phyloP scores from a whole-genome alignment of 2,888 invertebrate genomes.

The Malacosoma neustria region DNA sequence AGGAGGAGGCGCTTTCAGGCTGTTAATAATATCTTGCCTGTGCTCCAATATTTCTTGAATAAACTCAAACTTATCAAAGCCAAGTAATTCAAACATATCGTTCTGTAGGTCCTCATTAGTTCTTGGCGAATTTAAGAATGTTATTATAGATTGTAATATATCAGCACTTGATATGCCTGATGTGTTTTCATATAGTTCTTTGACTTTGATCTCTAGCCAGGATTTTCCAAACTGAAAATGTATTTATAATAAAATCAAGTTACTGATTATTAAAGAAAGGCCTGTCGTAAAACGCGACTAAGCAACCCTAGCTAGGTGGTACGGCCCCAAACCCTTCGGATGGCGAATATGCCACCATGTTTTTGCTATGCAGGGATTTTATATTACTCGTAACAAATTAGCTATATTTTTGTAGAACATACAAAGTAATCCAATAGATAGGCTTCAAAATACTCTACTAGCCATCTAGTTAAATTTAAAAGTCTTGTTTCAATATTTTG shows the following conservation, averaged over 20 bases:
- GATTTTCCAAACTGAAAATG: conserved; percentile 69
- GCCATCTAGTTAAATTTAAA: too few relatives aligned
- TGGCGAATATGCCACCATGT: too few relatives aligned
- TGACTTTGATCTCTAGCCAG: conserved; percentile 72
- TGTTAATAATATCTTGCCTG: conserved; percentile 70
- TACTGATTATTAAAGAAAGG: too few relatives aligned
- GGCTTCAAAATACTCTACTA: too few relatives aligned
- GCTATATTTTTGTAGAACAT: too few relatives aligned
- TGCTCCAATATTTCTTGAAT: conserved; percentile 80
- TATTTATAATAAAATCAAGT: conserved; percentile 1
- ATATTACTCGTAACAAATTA: too few relatives aligned
- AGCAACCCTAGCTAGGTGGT: too few relatives aligned
- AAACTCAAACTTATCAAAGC: conserved; percentile 88
- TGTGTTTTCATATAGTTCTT: conserved; percentile 54
- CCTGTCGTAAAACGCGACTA: too few relatives aligned
- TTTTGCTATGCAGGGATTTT: too few relatives aligned
- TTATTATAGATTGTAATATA: conserved; percentile 74
- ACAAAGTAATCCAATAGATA: too few relatives aligned
- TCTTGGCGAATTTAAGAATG: conserved; percentile 75
- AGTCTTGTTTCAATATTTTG: too few relatives aligned
- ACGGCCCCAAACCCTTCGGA: too few relatives aligned
- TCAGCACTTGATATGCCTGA: conserved; percentile 72
- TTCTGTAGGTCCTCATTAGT: conserved; percentile 83
- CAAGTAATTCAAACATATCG: conserved; percentile 91
- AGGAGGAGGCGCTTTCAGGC: conserved; percentile 32